phyloP scores from a whole-genome alignment of 2,113 vertebrate genomes.

The Apodemus speciosus region DNA sequence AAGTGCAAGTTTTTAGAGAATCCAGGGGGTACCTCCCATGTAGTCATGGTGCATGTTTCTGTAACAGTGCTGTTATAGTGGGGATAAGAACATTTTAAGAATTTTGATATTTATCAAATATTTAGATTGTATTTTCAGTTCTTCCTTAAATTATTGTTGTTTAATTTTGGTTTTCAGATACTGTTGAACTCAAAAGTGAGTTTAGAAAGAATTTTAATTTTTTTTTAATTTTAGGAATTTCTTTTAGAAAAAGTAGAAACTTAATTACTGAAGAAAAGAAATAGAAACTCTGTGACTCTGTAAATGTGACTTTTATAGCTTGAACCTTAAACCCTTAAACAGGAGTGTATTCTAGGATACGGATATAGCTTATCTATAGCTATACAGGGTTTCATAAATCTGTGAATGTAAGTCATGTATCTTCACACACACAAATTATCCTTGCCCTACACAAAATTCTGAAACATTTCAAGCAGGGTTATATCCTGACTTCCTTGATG shows the following conservation, averaged over 20 bases:
- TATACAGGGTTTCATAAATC: background rate
- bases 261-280: background rate
- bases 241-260: too few relatives aligned
- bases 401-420: background rate
- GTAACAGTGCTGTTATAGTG: background rate
- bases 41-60: background rate
- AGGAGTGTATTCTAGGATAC: background rate
- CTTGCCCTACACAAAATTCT: background rate
- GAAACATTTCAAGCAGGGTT: background rate
- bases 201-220: background rate
- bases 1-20: background rate
- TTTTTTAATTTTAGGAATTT: background rate
- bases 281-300: background rate
- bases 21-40: rapidly evolving
- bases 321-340: background rate
- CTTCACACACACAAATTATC: background rate
- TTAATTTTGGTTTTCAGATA: background rate
- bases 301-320: background rate
- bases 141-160: background rate
- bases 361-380: background rate
- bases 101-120: background rate
- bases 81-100: background rate
- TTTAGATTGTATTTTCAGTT: background rate
- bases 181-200: background rate
- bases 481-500: background rate